Percentiles rank a stretch among this genome's conserved stretches.
phyloP scores from a whole-genome alignment of 2,888 invertebrate genomes.

The Drosophila niveifrons region DNA sequence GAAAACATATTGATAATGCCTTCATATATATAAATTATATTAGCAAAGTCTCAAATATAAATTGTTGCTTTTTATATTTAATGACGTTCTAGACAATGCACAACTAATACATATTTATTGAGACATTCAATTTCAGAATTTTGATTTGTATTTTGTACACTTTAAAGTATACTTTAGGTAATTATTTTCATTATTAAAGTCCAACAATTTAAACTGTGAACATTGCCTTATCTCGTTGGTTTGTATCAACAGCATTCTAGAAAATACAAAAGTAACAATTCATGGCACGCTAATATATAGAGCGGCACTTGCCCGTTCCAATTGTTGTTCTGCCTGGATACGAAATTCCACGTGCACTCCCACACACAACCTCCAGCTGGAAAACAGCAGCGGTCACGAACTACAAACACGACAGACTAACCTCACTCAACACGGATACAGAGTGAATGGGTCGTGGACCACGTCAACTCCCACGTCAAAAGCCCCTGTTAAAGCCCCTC shows the following conservation, averaged over 20 bases:
- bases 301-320: not conserved
- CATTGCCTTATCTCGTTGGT: not conserved
- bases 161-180: not conserved
- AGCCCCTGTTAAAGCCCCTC: not conserved
- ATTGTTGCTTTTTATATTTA: not conserved
- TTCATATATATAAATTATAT: constrained; percentile 35
- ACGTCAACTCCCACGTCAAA: not conserved
- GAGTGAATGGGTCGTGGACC: not conserved
- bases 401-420: not conserved
- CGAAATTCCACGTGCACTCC: not conserved
- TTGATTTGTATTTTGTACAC: too few relatives aligned
- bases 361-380: not conserved
- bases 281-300: not conserved
- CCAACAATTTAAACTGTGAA: not conserved
- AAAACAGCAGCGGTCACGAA: constrained; percentile 3
- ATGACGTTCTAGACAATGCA: not conserved
- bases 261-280: not conserved
- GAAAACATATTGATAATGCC: constrained; percentile 53
- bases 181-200: not conserved
- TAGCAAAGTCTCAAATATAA: not conserved
- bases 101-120: not conserved
- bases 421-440: not conserved
- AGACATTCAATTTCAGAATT: too few relatives aligned
- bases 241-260: not conserved
- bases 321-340: not conserved